Percentiles rank a stretch among this genome's conserved stretches.
Conservation (phyloP, 2,797 vertebrate genomes). For the Distichodus sexfasciatus region DNA sequence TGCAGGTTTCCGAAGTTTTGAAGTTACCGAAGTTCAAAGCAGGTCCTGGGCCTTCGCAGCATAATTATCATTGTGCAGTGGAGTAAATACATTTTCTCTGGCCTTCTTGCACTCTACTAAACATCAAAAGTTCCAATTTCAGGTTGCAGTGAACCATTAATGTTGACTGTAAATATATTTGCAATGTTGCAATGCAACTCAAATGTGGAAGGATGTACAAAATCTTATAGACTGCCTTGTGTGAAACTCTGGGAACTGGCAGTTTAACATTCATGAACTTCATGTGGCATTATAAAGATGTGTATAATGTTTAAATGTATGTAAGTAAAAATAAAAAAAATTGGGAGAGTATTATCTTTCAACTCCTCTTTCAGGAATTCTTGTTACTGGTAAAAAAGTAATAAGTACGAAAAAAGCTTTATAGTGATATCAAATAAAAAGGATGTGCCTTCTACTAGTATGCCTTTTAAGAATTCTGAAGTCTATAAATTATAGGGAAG, state of each 20-base stretch:
- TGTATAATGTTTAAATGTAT: slow-evolving; percentile 16
- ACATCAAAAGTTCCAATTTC: background rate
- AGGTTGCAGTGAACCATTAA: background rate
- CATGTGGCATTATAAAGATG: slow-evolving; percentile 25
- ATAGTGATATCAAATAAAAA: too few species aligned
- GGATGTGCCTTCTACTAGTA: too few species aligned
- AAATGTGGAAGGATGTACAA: background rate
- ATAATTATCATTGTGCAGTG: too few species aligned
- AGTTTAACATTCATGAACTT: slow-evolving; percentile 9
- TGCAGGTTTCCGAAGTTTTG: too few species aligned
- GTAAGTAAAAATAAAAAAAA: slow-evolving; percentile 15
- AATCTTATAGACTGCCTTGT: background rate
- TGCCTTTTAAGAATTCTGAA: too few species aligned
- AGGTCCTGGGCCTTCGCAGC: too few species aligned
- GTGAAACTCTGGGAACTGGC: background rate
- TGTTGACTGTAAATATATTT: background rate
- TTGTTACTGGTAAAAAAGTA: too few species aligned
- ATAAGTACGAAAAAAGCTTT: too few species aligned
- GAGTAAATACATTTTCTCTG: too few species aligned
- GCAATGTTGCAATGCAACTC: slow-evolving; percentile 1
- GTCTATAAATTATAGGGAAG: too few species aligned
- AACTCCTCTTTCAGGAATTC: background rate
- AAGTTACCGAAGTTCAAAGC: too few species aligned
- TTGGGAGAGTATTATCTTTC: background rate
- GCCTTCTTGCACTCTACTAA: too few species aligned